These are phyloP conservation scores for Siderastrea siderea DNA, from an alignment of 92 coral and sea anemone species.

Conservation along the genomic window DNA sequence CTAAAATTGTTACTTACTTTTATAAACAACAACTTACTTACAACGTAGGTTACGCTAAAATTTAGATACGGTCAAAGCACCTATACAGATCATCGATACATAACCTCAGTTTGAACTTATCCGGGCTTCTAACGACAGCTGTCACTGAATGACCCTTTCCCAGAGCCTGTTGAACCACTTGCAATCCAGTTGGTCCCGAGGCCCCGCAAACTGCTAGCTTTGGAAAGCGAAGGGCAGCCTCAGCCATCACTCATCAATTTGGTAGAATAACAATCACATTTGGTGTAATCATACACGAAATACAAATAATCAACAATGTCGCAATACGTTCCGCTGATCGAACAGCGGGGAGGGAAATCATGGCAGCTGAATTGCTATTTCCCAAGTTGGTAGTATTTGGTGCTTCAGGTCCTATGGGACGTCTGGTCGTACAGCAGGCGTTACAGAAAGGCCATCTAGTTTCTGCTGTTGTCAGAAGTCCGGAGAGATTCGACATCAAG, in stretches of 20 bases:
- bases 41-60: not conserved
- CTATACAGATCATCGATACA: not conserved
- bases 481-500: conserved; percentile 50
- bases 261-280: not conserved
- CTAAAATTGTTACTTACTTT: no score
- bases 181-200: conserved; percentile 34
- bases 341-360: not conserved
- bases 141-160: conserved; percentile 44
- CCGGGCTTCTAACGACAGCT: conserved; percentile 43
- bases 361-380: conserved; percentile 47
- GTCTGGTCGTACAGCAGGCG: conserved; percentile 45
- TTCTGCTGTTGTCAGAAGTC: conserved; percentile 42
- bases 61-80: not conserved
- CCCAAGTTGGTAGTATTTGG: conserved; percentile 52
- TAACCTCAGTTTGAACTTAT: conserved; percentile 13
- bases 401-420: conserved; percentile 49
- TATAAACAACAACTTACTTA: no score
- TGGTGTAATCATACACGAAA: not conserved
- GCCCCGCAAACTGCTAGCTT: conserved; percentile 43
- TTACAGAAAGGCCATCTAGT: conserved; percentile 35
- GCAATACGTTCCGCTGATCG: not conserved
- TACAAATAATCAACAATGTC: not conserved
- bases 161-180: conserved; percentile 40
- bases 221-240: conserved; percentile 19
- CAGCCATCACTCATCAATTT: not conserved